Evolutionary conservation across 1,140 invertebrate species (phyloP).

Genomic region (Zaprionus taronus): DNA sequence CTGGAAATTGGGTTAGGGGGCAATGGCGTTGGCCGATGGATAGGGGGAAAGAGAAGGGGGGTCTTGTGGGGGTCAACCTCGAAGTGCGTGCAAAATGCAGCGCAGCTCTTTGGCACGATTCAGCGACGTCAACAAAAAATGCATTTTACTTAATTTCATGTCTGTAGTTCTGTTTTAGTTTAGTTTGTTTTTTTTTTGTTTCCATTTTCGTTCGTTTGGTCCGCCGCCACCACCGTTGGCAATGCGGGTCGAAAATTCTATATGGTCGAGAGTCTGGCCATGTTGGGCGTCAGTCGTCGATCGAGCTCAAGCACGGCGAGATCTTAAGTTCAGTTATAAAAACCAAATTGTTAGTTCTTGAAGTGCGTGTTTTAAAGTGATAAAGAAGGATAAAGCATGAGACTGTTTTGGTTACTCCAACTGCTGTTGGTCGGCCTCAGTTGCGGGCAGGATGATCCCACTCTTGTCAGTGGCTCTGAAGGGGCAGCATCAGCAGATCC

Average conservation of each 20-base stretch:
- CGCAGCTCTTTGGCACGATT: constrained; percentile 56
- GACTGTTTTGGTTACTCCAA: constrained; percentile 50
- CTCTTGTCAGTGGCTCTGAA: constrained; percentile 8
- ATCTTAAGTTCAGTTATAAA: constrained; percentile 7
- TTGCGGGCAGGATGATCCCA: constrained; percentile 36
- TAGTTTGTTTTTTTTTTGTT: not conserved
- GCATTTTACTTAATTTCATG: not conserved
- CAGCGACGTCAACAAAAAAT: constrained; percentile 53
- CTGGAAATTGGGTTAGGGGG: constrained; percentile 12
- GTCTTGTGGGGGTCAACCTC: constrained; percentile 1
- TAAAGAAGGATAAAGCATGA: constrained; percentile 41
- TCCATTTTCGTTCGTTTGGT: not conserved
- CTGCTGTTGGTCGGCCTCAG: constrained; percentile 48
- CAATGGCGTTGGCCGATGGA: not conserved
- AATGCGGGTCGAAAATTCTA: constrained; percentile 60
- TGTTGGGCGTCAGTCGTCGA: constrained; percentile 58
- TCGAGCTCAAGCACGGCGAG: constrained; percentile 54
- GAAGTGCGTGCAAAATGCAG: constrained; percentile 66
- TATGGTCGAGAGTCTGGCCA: constrained; percentile 56
- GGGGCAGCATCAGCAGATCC: not conserved
- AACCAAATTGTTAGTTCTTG: not conserved
- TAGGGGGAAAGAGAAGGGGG: not conserved
- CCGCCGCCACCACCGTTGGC: not conserved
- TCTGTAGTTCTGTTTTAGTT: constrained; percentile 29
- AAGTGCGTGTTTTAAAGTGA: not conserved